phyloP scores from a whole-genome alignment of 2,888 invertebrate species.

The Idaea dimidiata region DNA sequence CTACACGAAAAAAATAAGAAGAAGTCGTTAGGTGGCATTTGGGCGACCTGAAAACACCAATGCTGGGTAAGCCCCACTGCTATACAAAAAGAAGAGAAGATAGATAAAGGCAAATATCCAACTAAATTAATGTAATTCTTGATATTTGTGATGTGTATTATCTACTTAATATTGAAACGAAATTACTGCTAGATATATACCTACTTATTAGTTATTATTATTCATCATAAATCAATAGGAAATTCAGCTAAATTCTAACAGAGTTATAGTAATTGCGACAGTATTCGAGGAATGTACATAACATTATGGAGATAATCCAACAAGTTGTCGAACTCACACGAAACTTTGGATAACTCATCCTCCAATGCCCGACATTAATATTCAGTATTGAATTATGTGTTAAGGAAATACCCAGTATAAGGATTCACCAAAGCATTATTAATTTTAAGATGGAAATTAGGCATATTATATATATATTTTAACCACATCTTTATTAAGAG shows the following conservation, averaged over 20 bases:
- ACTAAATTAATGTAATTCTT: too few species aligned
- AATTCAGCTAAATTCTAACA: not conserved
- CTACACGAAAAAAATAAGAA: too few species aligned
- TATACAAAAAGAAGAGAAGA: too few species aligned
- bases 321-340: slow-evolving; percentile 42
- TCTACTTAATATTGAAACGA: too few species aligned
- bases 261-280: slow-evolving; percentile 36
- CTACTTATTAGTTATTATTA: too few species aligned
- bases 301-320: slow-evolving; percentile 35
- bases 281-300: slow-evolving; percentile 30
- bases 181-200: not conserved
- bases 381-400: slow-evolving; percentile 1
- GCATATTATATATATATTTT: too few species aligned
- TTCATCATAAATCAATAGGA: not conserved
- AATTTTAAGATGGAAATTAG: not conserved
- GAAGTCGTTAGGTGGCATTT: too few species aligned
- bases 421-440: not conserved
- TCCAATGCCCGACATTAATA: slow-evolving; percentile 11
- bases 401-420: not conserved
- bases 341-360: slow-evolving; percentile 39
- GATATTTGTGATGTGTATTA: too few species aligned
- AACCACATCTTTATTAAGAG: too few species aligned
- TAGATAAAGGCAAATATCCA: too few species aligned
- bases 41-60: too few species aligned
- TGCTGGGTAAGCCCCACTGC: too few species aligned